A percentile compares a stretch with the other conserved stretches of the same genome.
phyloP scores from a whole-genome alignment of 2,113 vertebrate genomes.

The Crotalus helleri region DNA sequence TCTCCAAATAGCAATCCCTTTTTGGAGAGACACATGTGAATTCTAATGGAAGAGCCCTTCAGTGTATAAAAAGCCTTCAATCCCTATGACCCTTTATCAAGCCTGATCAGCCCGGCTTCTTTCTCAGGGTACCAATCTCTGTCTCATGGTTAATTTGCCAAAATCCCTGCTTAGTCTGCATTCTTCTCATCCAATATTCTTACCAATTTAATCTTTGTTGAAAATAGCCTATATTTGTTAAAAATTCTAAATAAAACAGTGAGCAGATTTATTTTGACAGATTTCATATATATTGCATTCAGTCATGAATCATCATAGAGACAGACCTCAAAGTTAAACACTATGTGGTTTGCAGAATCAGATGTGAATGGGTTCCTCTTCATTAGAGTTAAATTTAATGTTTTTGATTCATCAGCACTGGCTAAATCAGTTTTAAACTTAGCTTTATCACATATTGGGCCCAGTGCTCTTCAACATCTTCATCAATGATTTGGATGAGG shows the following conservation, averaged over 20 bases:
- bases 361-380: not conserved
- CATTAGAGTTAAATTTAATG: not conserved
- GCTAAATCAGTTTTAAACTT: not conserved
- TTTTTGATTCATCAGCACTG: not conserved
- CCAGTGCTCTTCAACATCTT: no score
- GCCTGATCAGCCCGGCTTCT: not conserved
- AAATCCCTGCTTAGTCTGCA: not conserved
- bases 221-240: constrained; percentile 6
- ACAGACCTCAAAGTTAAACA: not conserved
- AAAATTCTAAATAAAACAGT: constrained; percentile 5
- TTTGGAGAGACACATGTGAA: not conserved
- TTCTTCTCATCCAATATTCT: not conserved
- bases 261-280: not conserved
- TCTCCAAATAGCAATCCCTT: not conserved
- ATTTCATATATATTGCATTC: not conserved
- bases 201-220: constrained; percentile 1
- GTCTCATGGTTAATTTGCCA: not conserved
- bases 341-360: not conserved
- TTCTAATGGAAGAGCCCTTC: not conserved
- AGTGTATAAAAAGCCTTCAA: not conserved
- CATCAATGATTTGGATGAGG: no score
- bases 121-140: not conserved
- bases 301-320: not conserved
- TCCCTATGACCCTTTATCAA: not conserved
- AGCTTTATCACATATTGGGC: not conserved